A percentile compares a stretch with the other conserved stretches of the same genome.
These are phyloP conservation scores for Bombus superbus DNA, from an alignment of 1,140 invertebrate genomes.

Conservation along the genomic window DNA sequence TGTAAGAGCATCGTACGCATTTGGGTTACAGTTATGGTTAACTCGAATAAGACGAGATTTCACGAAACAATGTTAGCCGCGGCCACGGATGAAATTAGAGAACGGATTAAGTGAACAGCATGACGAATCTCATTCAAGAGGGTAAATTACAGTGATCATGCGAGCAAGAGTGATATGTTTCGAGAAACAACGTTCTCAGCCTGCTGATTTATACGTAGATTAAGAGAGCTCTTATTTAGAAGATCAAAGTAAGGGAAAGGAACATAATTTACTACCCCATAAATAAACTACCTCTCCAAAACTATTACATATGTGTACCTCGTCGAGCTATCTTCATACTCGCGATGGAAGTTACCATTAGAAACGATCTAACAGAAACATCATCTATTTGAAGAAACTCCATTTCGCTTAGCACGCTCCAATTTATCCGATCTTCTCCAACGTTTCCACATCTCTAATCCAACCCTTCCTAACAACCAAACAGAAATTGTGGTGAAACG, in stretches of 20 bases:
- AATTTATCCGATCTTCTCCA: not conserved
- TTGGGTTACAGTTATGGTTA: not conserved
- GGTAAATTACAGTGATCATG: constrained; percentile 33
- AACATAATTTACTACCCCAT: constrained; percentile 20
- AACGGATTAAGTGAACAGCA: constrained; percentile 29
- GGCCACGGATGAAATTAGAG: constrained; percentile 32
- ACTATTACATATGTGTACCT: not conserved
- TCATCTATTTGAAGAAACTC: not conserved
- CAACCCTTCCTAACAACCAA: not conserved
- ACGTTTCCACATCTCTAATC: not conserved
- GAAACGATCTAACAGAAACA: not conserved
- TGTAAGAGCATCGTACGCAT: not conserved
- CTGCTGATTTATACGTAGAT: constrained; percentile 34
- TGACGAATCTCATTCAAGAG: constrained; percentile 25
- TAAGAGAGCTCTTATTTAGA: constrained; percentile 32
- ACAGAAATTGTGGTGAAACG: not conserved
- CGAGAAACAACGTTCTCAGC: constrained; percentile 24
- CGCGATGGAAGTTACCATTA: not conserved
- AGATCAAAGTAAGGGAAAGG: constrained; percentile 4
- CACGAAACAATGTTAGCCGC: constrained; percentile 24
- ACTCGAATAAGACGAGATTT: constrained; percentile 3
- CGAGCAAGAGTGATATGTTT: constrained; percentile 32
- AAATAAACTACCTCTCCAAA: constrained; percentile 22
- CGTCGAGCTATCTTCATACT: not conserved
- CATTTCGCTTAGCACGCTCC: not conserved